Conservation (phyloP, 2,113 vertebrate genomes). For the Pogona vitticeps region DNA sequence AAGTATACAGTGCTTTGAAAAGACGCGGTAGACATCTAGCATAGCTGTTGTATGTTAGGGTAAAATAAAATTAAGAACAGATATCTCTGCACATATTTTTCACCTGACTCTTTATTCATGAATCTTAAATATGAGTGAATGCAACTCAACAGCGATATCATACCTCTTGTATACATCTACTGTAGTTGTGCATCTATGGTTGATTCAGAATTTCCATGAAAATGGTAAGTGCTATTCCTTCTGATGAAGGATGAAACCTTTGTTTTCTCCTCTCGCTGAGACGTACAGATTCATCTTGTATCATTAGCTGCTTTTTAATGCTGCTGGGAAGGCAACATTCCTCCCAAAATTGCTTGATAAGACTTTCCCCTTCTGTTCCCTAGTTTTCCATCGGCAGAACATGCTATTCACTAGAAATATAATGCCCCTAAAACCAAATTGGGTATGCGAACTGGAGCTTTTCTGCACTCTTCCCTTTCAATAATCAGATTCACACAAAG, state of each 20-base stretch:
- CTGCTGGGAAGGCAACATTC: not conserved
- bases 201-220: not conserved
- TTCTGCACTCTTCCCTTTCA: not conserved
- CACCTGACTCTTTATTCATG: not conserved
- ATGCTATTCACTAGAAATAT: not conserved
- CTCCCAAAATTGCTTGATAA: not conserved
- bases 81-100: not conserved
- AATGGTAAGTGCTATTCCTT: not conserved
- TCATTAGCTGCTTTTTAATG: not conserved
- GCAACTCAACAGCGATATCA: not conserved
- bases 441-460: not conserved
- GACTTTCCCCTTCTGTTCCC: not conserved
- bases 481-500: not conserved
- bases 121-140: not conserved
- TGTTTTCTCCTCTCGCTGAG: not conserved
- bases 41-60: not conserved
- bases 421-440: not conserved
- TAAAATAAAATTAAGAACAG: too few relatives aligned
- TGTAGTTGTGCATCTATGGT: too few relatives aligned
- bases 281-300: too few relatives aligned
- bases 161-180: not conserved
- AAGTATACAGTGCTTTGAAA: not conserved
- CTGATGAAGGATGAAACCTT: not conserved
- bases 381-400: not conserved
- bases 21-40: not conserved